These are phyloP conservation scores for Pogonus chalceus DNA, from an alignment of 1,140 invertebrate genomes.

Conservation along the genomic window DNA sequence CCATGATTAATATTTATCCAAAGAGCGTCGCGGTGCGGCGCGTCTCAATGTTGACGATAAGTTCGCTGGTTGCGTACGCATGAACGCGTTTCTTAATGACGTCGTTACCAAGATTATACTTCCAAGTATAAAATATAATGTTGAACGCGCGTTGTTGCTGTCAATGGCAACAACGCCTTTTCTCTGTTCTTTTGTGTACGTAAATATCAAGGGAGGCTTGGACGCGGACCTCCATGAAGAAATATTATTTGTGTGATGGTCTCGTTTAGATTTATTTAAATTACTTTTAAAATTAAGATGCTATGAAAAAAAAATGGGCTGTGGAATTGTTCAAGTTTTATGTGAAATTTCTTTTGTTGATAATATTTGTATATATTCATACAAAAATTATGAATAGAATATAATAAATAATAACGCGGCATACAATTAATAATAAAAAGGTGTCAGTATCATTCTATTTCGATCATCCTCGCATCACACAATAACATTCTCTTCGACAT, in stretches of 20 bases:
- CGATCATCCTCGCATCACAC: neutral
- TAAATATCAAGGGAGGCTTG: neutral
- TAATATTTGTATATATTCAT: neutral
- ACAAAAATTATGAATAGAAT: neutral
- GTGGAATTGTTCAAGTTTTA: too few relatives aligned
- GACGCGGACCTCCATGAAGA: neutral
- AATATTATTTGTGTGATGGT: neutral
- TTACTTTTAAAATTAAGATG: too few relatives aligned
- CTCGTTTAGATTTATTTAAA: neutral
- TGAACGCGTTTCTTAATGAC: neutral
- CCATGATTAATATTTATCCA: too few relatives aligned
- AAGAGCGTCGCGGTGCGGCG: too few relatives aligned
- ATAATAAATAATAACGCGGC: neutral
- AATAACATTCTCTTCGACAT: neutral
- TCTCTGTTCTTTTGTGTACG: slow-evolving; percentile 2
- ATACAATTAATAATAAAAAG: neutral
- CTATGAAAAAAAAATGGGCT: too few relatives aligned
- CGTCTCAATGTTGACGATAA: too few relatives aligned
- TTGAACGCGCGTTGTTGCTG: neutral
- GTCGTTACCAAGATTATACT: slow-evolving; percentile 1
- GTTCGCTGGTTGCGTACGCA: too few relatives aligned
- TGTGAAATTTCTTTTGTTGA: neutral
- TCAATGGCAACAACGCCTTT: slow-evolving; percentile 4
- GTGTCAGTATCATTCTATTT: neutral
- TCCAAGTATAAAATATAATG: slow-evolving; percentile 2